Percentiles rank a stretch among this genome's conserved stretches.
Evolutionary conservation across 2,888 invertebrate genomes (phyloP).

Genomic region (Caenorhabditis uteleia): DNA sequence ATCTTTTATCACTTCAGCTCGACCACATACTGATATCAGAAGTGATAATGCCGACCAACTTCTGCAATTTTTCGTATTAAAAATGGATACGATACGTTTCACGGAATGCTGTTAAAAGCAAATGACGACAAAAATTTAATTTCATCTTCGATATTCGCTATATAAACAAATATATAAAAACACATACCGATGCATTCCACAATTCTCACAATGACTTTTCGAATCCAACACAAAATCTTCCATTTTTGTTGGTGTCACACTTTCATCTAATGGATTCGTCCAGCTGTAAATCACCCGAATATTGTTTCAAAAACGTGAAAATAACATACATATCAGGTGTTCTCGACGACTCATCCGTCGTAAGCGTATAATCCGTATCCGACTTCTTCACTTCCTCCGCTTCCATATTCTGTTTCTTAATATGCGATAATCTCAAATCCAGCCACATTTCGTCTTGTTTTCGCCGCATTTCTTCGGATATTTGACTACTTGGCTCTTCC

Average conservation of each 20-base stretch:
- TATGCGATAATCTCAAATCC: conserved; percentile 25
- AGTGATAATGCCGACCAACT: conserved; percentile 39
- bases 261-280: conserved; percentile 23
- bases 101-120: no score
- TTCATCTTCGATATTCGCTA: no score
- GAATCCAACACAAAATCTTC: conserved; percentile 3
- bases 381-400: conserved; percentile 21
- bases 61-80: no score
- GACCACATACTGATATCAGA: conserved; percentile 30
- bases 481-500: conserved; percentile 3
- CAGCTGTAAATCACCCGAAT: conserved; percentile 5
- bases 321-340: conserved; percentile 1
- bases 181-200: conserved; percentile 38
- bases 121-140: not conserved
- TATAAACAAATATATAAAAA: no score
- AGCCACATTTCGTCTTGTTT: conserved; percentile 37
- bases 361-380: conserved; percentile 28
- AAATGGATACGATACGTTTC: no score
- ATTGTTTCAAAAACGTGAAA: not conserved
- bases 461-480: conserved; percentile 28
- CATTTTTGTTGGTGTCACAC: not conserved
- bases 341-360: conserved; percentile 5
- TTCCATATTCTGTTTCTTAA: conserved; percentile 15
- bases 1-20: conserved; percentile 17
- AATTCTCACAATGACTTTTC: conserved; percentile 9